These are phyloP conservation scores for Coendou prehensilis DNA, from an alignment of 2,797 vertebrate species.

Conservation along the genomic window DNA sequence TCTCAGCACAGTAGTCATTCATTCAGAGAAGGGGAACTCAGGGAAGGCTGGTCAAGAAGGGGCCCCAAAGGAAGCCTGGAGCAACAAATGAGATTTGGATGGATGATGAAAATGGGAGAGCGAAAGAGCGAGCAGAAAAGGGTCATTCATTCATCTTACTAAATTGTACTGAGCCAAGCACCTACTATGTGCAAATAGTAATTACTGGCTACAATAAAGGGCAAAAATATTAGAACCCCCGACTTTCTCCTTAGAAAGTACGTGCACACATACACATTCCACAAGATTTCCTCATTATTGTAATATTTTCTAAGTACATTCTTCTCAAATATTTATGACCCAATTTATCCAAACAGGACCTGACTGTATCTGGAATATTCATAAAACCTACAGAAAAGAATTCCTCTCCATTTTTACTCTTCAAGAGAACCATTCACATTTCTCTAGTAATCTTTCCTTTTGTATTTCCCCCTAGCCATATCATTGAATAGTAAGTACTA, in stretches of 20 bases:
- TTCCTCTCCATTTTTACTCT: background rate
- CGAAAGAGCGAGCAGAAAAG: background rate
- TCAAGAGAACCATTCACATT: background rate
- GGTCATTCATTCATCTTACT: background rate
- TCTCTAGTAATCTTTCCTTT: background rate
- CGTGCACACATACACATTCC: background rate
- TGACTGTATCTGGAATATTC: background rate
- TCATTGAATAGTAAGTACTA: background rate
- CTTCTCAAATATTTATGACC: background rate
- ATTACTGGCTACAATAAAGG: background rate
- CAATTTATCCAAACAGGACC: background rate
- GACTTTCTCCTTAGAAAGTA: conserved; percentile 1
- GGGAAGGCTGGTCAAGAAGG: background rate
- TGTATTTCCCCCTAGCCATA: background rate
- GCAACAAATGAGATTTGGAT: background rate
- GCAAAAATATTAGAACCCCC: background rate
- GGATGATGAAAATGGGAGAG: background rate
- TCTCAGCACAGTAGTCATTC: background rate
- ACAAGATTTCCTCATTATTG: conserved; percentile 37
- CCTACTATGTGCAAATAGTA: background rate
- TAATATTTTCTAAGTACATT: conserved; percentile 3
- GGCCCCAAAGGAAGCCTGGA: background rate
- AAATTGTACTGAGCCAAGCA: background rate
- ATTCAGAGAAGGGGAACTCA: background rate
- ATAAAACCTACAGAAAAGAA: background rate